Conservation (phyloP, 2,888 invertebrate species). For the Apamea crenata region DNA sequence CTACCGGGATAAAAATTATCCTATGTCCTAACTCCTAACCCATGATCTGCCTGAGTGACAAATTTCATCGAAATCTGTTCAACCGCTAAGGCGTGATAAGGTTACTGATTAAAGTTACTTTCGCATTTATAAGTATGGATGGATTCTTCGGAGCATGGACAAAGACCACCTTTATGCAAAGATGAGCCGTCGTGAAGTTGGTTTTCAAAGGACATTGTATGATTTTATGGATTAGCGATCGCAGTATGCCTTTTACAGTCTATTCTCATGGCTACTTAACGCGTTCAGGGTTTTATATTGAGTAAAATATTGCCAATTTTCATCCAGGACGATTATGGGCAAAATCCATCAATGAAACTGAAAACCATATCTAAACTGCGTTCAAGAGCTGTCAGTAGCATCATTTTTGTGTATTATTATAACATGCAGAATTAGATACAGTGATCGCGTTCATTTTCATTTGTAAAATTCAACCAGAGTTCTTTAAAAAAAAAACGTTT, state of each 20-base stretch:
- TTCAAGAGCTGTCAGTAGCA: no score
- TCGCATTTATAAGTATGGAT: no score
- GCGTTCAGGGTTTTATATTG: not conserved
- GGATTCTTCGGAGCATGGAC: not conserved
- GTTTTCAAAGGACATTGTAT: not conserved
- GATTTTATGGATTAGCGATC: not conserved
- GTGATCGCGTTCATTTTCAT: not conserved
- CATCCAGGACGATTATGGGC: not conserved
- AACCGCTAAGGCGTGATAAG: not conserved
- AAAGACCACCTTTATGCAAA: not conserved
- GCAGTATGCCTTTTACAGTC: not conserved
- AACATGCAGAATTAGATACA: not conserved
- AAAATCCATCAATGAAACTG: no score
- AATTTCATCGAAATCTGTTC: not conserved
- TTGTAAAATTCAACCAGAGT: no score
- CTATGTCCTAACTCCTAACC: not conserved
- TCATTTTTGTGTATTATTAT: not conserved
- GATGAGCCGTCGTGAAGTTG: not conserved
- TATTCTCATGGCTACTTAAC: not conserved
- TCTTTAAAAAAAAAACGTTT: not conserved
- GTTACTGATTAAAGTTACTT: not conserved
- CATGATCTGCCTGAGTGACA: not conserved
- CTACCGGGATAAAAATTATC: not conserved
- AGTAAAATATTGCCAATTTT: not conserved
- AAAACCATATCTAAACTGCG: no score